A percentile compares a stretch with the other conserved stretches of the same genome.
These are phyloP conservation scores for Odontothrips loti DNA, from an alignment of 2,888 invertebrate species.

Conservation along the genomic window DNA sequence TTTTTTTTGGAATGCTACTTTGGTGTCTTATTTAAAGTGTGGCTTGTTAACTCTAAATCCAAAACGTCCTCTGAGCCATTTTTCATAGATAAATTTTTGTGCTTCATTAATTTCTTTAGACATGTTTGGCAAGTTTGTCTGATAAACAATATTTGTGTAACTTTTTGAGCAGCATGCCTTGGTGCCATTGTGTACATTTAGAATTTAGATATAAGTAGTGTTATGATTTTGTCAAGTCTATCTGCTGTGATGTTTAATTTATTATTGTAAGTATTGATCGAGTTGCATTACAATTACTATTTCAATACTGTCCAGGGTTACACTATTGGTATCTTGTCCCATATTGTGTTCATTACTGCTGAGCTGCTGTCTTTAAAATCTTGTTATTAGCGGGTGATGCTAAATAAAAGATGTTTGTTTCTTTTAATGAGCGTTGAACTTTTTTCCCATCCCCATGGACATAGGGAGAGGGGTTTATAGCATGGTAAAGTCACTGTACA, in stretches of 20 bases:
- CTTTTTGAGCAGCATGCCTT: too few species aligned
- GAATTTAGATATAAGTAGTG: not conserved
- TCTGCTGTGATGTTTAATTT: not conserved
- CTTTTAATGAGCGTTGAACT: not conserved
- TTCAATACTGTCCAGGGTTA: not conserved
- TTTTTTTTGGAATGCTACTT: too few species aligned
- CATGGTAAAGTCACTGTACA: too few species aligned
- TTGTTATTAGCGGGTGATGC: too few species aligned
- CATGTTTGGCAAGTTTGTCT: not conserved
- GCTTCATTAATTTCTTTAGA: not conserved
- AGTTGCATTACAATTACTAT: not conserved
- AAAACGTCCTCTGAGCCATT: not conserved
- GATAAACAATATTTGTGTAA: not conserved
- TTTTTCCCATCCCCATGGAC: not conserved
- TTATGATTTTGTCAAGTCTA: not conserved
- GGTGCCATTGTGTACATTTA: not conserved
- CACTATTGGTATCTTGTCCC: not conserved
- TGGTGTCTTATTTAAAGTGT: too few species aligned
- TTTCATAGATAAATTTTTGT: not conserved
- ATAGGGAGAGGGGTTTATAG: too few species aligned
- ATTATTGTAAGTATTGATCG: too few species aligned
- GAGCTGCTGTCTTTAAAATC: too few species aligned
- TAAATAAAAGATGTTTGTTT: not conserved
- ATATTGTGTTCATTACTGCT: too few species aligned
- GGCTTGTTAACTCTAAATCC: not conserved